Conservation (phyloP, 2,888 invertebrate genomes). For the Tenthredo notha region DNA sequence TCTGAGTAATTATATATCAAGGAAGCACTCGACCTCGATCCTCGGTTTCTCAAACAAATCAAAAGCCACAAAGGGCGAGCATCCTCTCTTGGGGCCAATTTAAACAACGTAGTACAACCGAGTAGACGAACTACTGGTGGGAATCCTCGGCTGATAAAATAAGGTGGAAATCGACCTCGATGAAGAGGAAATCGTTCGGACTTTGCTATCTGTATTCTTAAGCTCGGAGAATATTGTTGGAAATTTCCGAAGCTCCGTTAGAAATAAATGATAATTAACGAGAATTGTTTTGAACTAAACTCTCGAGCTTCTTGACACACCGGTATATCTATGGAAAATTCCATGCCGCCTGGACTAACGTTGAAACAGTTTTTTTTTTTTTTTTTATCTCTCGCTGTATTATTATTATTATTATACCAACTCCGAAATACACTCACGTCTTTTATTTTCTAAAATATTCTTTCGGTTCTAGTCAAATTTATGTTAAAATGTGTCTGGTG, state of each 20-base stretch:
- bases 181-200: neutral
- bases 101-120: neutral
- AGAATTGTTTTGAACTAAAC: neutral
- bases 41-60: slow-evolving; percentile 28
- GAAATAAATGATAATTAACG: neutral
- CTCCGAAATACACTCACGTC: neutral
- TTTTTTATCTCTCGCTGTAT: no score
- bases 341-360: neutral
- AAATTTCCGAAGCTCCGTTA: neutral
- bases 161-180: slow-evolving; percentile 19
- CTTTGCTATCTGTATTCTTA: neutral
- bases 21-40: neutral
- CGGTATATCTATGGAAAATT: neutral
- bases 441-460: neutral
- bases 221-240: neutral
- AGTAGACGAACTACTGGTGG: neutral
- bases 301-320: neutral
- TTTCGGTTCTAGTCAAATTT: neutral
- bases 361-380: neutral
- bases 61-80: neutral
- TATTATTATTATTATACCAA: neutral
- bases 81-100: slow-evolving; percentile 22
- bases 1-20: neutral
- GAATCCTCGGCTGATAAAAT: slow-evolving; percentile 1
- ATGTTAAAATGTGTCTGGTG: neutral